Base-by-base conservation (phyloP, 2,888 invertebrate genomes). In the Siphlonurus alternatus region DNA sequence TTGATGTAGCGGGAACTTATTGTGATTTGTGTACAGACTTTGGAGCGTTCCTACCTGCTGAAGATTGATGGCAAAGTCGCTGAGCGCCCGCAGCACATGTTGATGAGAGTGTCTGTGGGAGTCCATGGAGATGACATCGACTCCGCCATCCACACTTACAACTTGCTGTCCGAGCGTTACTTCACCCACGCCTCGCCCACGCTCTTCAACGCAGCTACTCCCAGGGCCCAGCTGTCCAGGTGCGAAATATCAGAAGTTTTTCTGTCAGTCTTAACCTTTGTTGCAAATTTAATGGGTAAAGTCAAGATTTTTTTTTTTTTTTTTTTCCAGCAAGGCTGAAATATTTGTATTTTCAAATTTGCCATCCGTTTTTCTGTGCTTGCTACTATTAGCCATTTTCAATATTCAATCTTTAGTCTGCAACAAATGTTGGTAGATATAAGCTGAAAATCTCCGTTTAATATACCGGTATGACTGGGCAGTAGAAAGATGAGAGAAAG, bases 131-230 rank as follows among this genome's bases (percentile, higher is more conserved):
- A 93, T 69, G 91, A 99, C 73, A 89, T 99, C 66, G 92, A 93
- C 67, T 81, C 86, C 18, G 97, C 88, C 18, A 92, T 99, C 68
- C 90, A 94, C 78, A 97, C 98, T 0, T 99, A 99, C 76, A 94
- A 99, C 74, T 80, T 92, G 66, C 77, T 99, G 69, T 98, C 98
- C 0, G 94, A 96, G 73, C 83, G 88, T 70, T 97, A 90, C 80
- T 99, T 99, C 74, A 99, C 96, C 0, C 98, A 99, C 77, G 98
- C 97, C 2, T 95, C 96, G 25, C 97, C 99, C 0, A 99, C 99
- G 0, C 80, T 99, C 38, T 99, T 97, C 75, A 89, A 96, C 68
- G 93, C 98, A 54, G 97, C 91, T 24, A 97, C 98, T 1, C 84
- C 83, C 20, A 81, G 85, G 38, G 95, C 97, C 18, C 97, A 98